Percentiles rank a stretch among this genome's conserved stretches.
Evolutionary conservation across 1,140 invertebrate species (phyloP).

Genomic region (Paramacrobiotus metropolitanus): DNA sequence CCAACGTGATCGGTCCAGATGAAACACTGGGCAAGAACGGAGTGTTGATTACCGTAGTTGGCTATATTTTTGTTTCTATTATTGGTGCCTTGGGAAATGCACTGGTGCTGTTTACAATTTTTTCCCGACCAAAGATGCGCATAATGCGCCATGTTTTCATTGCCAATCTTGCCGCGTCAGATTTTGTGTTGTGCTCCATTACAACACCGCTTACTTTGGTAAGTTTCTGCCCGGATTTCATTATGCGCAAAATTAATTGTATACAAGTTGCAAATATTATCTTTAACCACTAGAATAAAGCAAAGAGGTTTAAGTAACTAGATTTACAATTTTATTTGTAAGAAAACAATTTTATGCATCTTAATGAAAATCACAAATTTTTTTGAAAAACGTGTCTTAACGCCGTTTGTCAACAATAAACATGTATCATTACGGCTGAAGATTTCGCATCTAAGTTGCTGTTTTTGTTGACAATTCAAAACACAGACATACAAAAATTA

Average conservation of each 20-base stretch:
- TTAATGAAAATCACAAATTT: conserved; percentile 9
- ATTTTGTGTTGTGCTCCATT: conserved; percentile 53
- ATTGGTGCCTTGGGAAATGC: conserved; percentile 46
- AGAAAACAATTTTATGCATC: conserved; percentile 13
- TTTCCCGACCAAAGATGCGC: conserved; percentile 51
- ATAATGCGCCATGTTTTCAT: conserved; percentile 69
- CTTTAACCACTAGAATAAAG: too few relatives aligned
- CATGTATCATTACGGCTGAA: too few relatives aligned
- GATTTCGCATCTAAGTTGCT: too few relatives aligned
- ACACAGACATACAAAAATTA: too few relatives aligned
- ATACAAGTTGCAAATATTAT: background rate
- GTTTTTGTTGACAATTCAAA: too few relatives aligned
- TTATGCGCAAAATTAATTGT: too few relatives aligned
- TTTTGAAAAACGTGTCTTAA: conserved; percentile 8
- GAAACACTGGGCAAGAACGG: background rate
- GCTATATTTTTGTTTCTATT: background rate
- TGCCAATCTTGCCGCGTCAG: conserved; percentile 61
- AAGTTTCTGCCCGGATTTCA: conserved; percentile 28
- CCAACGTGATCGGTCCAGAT: background rate
- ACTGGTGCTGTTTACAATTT: conserved; percentile 48
- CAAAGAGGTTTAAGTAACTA: too few relatives aligned
- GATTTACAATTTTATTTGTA: conserved; percentile 9
- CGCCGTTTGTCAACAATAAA: conserved; percentile 11
- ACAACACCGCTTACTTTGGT: conserved; percentile 62
- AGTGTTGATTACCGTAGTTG: background rate